Evolutionary conservation across 2,113 vertebrate species (phyloP).

Genomic region (Gambusia holbrooki): DNA sequence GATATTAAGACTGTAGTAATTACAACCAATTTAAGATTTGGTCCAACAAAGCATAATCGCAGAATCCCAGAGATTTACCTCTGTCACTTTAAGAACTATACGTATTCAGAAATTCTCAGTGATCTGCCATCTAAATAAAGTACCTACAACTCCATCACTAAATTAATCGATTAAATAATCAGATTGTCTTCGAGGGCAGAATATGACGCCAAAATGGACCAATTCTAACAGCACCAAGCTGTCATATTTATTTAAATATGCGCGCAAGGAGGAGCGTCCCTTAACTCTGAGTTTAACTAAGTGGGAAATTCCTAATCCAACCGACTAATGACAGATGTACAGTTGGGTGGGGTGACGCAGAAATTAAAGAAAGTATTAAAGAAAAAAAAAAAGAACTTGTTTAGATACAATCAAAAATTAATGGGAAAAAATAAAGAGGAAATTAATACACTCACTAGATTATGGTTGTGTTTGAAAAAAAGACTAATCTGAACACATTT

Average conservation of each 20-base stretch:
- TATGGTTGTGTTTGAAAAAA: too few relatives aligned
- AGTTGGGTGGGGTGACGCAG: constrained; percentile 59
- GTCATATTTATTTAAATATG: constrained; percentile 79
- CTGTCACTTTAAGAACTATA: too few relatives aligned
- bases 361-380: constrained; percentile 22
- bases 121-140: neutral
- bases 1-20: too few relatives aligned
- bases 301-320: constrained; percentile 74
- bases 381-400: neutral
- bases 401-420: too few relatives aligned
- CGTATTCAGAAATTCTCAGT: neutral
- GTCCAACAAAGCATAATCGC: too few relatives aligned
- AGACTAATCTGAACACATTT: too few relatives aligned
- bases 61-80: too few relatives aligned
- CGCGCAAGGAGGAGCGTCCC: constrained; percentile 69
- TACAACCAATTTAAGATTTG: too few relatives aligned
- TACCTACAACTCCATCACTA: constrained; percentile 7
- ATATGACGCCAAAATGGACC: constrained; percentile 66
- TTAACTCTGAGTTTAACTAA: constrained; percentile 67
- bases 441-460: too few relatives aligned
- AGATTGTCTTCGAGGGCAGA: constrained; percentile 29
- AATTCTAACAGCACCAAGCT: constrained; percentile 67
- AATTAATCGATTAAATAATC: constrained; percentile 37
- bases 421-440: too few relatives aligned
- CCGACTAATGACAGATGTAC: constrained; percentile 67